Evolutionary conservation across 2,113 vertebrate genomes (phyloP), one percentile per base, ranked within the genome.

Genomic region (Ceyx cyanopectus): DNA sequence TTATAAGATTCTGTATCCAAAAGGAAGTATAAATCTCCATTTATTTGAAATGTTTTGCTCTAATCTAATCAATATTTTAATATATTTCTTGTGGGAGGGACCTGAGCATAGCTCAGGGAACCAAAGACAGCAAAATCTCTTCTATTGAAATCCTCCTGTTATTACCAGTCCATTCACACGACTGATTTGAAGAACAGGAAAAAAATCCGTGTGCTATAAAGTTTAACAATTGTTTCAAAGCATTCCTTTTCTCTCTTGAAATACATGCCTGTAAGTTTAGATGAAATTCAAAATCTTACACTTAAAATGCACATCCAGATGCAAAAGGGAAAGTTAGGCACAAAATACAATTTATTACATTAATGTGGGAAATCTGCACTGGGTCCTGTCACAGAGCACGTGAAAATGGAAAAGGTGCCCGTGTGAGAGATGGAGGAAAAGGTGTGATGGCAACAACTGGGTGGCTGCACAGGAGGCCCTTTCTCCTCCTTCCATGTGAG

Each of bases 11-110:
- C 95, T 90, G 67, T 89, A 92, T 96, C 95, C 95, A 96, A 97
- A 97, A 93, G 92, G 87, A 97, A 97, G 94, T 91, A 93, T 97
- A 97, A 97, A 98, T 97, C 95, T 97, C 97, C 92, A 96, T 97
- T 97, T 97, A 95, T 97, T 96, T 97, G 96, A 97, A 97, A 95
- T 93, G 82, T 84, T 94, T 84, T 94, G 92, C 85, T 56, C 92
- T 97, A 97, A 97, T 96, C 95, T 94, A 93, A 90, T 96, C 95
- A 93, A 89, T 94, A 95, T 97, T 97, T 98, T 95, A 96, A 84
- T 97, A 76, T 94, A 95, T 95, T 93, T 96, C 95, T 97, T 89
- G 91, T 32, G 95, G 91, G 93, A 95, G 77, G 81, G 11, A 45
- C 96, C 87, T 74, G 95, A 85, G 66, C 80, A 41, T 68, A 15